Conservation (phyloP, 2,888 invertebrate species). For the Neria commutata region DNA sequence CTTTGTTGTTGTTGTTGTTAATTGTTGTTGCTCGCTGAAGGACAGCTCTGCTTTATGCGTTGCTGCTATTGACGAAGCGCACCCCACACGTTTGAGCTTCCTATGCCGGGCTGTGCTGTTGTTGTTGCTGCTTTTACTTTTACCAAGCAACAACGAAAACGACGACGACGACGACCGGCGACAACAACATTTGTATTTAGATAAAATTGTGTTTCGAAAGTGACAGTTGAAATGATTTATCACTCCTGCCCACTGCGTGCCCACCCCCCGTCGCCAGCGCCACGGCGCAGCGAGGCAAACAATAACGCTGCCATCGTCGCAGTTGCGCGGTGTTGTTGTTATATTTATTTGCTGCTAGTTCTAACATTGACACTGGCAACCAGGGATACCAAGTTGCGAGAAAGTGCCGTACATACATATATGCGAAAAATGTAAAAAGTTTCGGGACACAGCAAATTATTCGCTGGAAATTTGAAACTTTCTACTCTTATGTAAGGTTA, state of each 20-base stretch:
- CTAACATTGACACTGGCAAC: neutral
- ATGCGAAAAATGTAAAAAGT: neutral
- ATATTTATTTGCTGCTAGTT: neutral
- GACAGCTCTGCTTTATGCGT: neutral
- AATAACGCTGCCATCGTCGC: constrained; percentile 8
- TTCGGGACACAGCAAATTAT: neutral
- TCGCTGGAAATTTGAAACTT: too few species aligned
- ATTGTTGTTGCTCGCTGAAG: neutral
- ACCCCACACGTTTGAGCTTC: too few species aligned
- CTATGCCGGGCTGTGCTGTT: neutral
- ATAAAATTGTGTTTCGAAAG: constrained; percentile 62
- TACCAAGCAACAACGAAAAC: neutral
- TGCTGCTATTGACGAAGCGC: too few species aligned
- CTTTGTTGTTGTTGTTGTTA: neutral
- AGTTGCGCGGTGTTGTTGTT: neutral
- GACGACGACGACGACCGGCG: neutral
- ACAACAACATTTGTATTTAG: constrained; percentile 44
- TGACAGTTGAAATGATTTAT: constrained; percentile 62
- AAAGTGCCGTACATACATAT: too few species aligned
- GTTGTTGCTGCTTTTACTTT: neutral
- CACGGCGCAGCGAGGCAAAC: too few species aligned
- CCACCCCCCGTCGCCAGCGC: constrained; percentile 19
- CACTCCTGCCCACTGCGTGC: constrained; percentile 47
- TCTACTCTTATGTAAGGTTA: too few species aligned
- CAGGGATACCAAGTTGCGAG: constrained; percentile 2